Percentiles rank a stretch among this genome's conserved stretches.
phyloP scores from a whole-genome alignment of 1,140 invertebrate species.

The Drosophila melanica region DNA sequence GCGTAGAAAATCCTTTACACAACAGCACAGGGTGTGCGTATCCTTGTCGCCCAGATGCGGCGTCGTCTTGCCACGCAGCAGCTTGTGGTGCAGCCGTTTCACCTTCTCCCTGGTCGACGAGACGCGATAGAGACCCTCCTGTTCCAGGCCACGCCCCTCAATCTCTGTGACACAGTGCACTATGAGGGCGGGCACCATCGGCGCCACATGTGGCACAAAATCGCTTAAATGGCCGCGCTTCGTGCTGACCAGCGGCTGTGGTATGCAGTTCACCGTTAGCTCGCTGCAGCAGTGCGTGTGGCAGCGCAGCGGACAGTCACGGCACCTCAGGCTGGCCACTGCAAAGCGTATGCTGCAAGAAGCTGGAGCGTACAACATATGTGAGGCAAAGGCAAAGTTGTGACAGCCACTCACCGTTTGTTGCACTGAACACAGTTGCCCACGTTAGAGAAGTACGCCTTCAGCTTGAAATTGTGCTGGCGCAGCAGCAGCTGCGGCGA shows the following conservation, averaged over 20 bases:
- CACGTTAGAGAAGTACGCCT: slow-evolving; percentile 92
- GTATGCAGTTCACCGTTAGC: slow-evolving; percentile 91
- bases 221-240: slow-evolving; percentile 91
- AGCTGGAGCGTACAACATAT: not conserved
- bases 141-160: slow-evolving; percentile 91
- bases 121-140: slow-evolving; percentile 95
- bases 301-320: slow-evolving; percentile 88
- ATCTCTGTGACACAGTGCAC: slow-evolving; percentile 97
- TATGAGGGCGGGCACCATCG: slow-evolving; percentile 96
- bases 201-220: slow-evolving; percentile 90
- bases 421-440: slow-evolving; percentile 93
- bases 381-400: not conserved
- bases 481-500: slow-evolving; percentile 55
- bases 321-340: slow-evolving; percentile 88
- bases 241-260: slow-evolving; percentile 74
- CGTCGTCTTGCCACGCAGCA: slow-evolving; percentile 89
- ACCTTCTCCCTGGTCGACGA: slow-evolving; percentile 93
- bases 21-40: slow-evolving; percentile 93
- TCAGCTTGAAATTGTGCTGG: slow-evolving; percentile 90
- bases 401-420: slow-evolving; percentile 86
- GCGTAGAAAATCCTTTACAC: slow-evolving; percentile 93
- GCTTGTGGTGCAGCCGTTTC: slow-evolving; percentile 92
- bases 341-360: slow-evolving; percentile 88
- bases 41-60: slow-evolving; percentile 90
- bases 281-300: slow-evolving; percentile 91